Percentiles rank a stretch among this genome's conserved stretches.
These are phyloP conservation scores for Pygoscelis adeliae DNA, from an alignment of 2,113 vertebrate species.

Conservation along the genomic window DNA sequence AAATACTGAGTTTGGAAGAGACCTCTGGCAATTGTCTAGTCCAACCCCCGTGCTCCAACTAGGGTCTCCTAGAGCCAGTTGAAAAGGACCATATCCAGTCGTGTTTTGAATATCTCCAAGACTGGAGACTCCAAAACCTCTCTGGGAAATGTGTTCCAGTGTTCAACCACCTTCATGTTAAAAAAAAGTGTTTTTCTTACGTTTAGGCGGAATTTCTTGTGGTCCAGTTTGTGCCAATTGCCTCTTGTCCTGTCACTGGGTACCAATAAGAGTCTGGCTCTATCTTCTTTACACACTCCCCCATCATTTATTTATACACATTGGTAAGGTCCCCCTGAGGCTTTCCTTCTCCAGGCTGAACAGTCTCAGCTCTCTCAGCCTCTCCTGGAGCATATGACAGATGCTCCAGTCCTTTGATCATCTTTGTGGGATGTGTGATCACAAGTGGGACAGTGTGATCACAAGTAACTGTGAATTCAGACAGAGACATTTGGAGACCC, in stretches of 20 bases:
- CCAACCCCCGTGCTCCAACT: neutral
- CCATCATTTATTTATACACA: neutral
- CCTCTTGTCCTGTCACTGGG: neutral
- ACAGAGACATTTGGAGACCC: neutral
- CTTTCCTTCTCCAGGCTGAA: neutral
- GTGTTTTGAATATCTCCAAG: neutral
- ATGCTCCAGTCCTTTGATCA: neutral
- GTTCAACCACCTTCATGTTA: neutral
- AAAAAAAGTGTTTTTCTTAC: neutral
- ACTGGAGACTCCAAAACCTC: neutral
- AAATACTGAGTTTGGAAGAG: neutral
- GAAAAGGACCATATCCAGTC: neutral
- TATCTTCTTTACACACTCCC: neutral
- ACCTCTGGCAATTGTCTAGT: neutral
- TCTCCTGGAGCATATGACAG: neutral
- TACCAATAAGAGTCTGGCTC: neutral
- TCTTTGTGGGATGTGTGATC: neutral
- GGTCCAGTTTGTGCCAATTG: neutral
- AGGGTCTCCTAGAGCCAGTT: neutral
- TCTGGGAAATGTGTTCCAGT: neutral
- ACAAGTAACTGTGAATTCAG: neutral
- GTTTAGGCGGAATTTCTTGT: neutral
- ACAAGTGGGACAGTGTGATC: neutral
- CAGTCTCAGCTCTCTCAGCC: neutral
- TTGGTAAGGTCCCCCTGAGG: neutral